A percentile compares a stretch with the other conserved stretches of the same genome.
Evolutionary conservation across 2,797 vertebrate species (phyloP).

Genomic region (Coilia nasus): DNA sequence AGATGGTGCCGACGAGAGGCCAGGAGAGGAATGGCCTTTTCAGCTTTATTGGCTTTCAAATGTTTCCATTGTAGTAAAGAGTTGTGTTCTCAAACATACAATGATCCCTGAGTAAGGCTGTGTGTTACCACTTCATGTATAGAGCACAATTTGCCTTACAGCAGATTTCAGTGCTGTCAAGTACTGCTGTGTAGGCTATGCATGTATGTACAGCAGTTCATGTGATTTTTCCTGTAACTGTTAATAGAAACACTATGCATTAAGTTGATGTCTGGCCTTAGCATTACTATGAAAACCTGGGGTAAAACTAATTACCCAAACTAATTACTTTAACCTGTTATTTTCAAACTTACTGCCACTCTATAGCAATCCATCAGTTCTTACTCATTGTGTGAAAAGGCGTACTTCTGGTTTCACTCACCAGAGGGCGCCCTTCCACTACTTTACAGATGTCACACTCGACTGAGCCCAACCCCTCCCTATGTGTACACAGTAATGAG

Average conservation of each 20-base stretch:
- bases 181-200: too few relatives aligned
- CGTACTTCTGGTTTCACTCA: constrained; percentile 43
- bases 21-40: background rate
- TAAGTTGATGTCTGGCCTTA: background rate
- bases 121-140: background rate
- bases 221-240: background rate
- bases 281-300: background rate
- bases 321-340: background rate
- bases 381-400: background rate
- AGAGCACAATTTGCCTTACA: too few relatives aligned
- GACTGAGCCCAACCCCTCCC: background rate
- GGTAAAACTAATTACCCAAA: too few relatives aligned
- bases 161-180: too few relatives aligned
- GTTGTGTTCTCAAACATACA: background rate
- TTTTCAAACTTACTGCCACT: background rate
- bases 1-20: background rate
- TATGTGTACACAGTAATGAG: background rate
- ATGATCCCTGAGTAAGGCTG: too few relatives aligned
- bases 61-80: background rate
- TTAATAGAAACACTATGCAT: background rate
- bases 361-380: background rate
- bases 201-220: too few relatives aligned
- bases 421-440: constrained; percentile 50
- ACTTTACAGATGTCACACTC: background rate
- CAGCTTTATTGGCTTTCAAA: background rate